Percentiles rank a stretch among this genome's conserved stretches.
Evolutionary conservation across 2,797 vertebrate genomes (phyloP).

Genomic region (Tachyglossus aculeatus): DNA sequence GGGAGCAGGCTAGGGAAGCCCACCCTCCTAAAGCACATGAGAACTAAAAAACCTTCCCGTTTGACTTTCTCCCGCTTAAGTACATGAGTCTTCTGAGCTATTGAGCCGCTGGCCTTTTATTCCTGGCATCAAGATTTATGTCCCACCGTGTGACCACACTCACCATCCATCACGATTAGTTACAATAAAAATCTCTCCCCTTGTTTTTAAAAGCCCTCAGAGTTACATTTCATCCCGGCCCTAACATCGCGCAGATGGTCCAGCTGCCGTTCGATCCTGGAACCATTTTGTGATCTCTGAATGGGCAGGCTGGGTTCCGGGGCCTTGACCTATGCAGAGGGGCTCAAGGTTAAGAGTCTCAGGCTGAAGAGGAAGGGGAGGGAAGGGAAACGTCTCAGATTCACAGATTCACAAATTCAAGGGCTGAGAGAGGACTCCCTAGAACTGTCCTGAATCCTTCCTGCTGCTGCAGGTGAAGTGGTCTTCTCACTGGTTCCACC

Average conservation of each 20-base stretch:
- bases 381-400: neutral
- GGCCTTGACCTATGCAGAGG: slow-evolving; percentile 17
- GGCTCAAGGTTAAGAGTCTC: slow-evolving; percentile 19
- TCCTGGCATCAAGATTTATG: slow-evolving; percentile 66
- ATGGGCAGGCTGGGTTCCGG: slow-evolving; percentile 34
- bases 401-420: no score
- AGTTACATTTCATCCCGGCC: slow-evolving; percentile 67
- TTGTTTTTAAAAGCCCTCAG: slow-evolving; percentile 72
- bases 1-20: slow-evolving; percentile 8
- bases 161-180: slow-evolving; percentile 68
- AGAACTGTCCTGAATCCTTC: no score
- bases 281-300: slow-evolving; percentile 41
- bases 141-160: slow-evolving; percentile 56
- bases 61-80: slow-evolving; percentile 25
- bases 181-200: slow-evolving; percentile 71
- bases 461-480: no score
- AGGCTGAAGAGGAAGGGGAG: slow-evolving; percentile 19
- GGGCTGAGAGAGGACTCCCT: no score
- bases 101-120: slow-evolving; percentile 44
- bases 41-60: slow-evolving; percentile 39
- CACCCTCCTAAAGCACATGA: slow-evolving; percentile 43
- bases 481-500: no score
- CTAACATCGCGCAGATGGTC: slow-evolving; percentile 58
- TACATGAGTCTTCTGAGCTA: slow-evolving; percentile 35
- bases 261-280: slow-evolving; percentile 34